phyloP scores from a whole-genome alignment of 2,888 invertebrate genomes.

The Hipparchia semele region DNA sequence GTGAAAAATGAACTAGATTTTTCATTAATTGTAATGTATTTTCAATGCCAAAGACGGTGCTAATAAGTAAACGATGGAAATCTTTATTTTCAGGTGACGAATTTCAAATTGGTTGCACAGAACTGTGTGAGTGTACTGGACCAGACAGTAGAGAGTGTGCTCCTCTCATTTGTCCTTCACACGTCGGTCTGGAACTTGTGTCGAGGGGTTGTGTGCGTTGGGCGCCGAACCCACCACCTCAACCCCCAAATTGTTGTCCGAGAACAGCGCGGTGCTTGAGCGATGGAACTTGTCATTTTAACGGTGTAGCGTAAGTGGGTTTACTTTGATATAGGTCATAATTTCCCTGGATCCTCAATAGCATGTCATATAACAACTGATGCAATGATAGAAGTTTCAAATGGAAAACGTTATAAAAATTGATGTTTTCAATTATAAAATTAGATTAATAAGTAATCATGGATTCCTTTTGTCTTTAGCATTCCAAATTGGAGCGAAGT shows the following conservation, averaged over 20 bases:
- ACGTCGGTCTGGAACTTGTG: slow-evolving; percentile 92
- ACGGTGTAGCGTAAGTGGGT: slow-evolving; percentile 81
- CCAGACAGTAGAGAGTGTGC: slow-evolving; percentile 87
- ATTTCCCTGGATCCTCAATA: too few species aligned
- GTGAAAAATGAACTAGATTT: slow-evolving; percentile 38
- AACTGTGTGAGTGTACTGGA: slow-evolving; percentile 89
- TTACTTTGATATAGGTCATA: not conserved
- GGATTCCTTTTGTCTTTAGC: slow-evolving; percentile 50
- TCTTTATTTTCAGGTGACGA: slow-evolving; percentile 83
- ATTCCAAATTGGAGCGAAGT: slow-evolving; percentile 92
- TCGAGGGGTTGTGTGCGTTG: slow-evolving; percentile 93
- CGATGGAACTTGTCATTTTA: slow-evolving; percentile 91
- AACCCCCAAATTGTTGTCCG: slow-evolving; percentile 92
- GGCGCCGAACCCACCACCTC: slow-evolving; percentile 91
- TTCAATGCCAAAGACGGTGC: too few species aligned
- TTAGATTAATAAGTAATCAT: not conserved
- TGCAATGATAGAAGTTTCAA: too few species aligned
- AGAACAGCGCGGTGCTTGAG: slow-evolving; percentile 89
- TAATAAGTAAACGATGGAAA: not conserved
- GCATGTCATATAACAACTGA: too few species aligned
- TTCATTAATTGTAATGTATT: too few species aligned
- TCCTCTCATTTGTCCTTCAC: slow-evolving; percentile 91
- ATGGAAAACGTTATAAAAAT: too few species aligned
- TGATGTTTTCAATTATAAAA: too few species aligned
- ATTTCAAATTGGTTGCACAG: slow-evolving; percentile 92